Evolutionary conservation across 2,113 vertebrate species (phyloP).

Genomic region (Ammodytes dubius): DNA sequence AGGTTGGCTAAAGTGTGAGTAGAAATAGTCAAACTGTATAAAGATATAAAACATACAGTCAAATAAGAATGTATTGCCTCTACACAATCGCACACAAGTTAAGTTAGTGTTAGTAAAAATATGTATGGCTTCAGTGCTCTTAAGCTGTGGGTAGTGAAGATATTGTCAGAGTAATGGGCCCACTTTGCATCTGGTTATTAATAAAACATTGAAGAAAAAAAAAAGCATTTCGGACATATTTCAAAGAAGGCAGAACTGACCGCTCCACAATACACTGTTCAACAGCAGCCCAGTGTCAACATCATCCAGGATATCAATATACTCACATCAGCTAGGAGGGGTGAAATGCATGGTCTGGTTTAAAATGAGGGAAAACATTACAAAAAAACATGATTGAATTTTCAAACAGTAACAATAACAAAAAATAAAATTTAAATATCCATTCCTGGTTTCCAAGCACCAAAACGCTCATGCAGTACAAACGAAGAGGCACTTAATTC

Average conservation of each 20-base stretch:
- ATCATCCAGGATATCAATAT: conserved; percentile 26
- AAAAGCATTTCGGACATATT: conserved; percentile 3
- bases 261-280: conserved; percentile 35
- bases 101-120: conserved; percentile 8
- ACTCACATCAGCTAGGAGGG: conserved; percentile 36
- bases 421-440: background rate
- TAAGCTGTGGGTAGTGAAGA: background rate
- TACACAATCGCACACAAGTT: conserved; percentile 11
- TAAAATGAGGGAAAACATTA: conserved; percentile 26
- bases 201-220: background rate
- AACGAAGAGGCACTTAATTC: conserved; percentile 82
- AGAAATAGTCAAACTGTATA: background rate
- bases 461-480: conserved; percentile 43
- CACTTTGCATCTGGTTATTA: conserved; percentile 36
- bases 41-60: background rate
- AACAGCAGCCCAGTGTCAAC: conserved; percentile 29
- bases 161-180: conserved; percentile 18
- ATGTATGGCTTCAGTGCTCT: conserved; percentile 26
- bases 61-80: background rate
- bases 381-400: conserved; percentile 18
- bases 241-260: conserved; percentile 31
- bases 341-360: conserved; percentile 36
- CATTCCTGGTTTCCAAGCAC: conserved; percentile 30
- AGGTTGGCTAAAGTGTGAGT: background rate
- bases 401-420: conserved; percentile 42